Evolutionary conservation across 2,113 vertebrate genomes (phyloP).

Genomic region (Actenoides lindsayi): DNA sequence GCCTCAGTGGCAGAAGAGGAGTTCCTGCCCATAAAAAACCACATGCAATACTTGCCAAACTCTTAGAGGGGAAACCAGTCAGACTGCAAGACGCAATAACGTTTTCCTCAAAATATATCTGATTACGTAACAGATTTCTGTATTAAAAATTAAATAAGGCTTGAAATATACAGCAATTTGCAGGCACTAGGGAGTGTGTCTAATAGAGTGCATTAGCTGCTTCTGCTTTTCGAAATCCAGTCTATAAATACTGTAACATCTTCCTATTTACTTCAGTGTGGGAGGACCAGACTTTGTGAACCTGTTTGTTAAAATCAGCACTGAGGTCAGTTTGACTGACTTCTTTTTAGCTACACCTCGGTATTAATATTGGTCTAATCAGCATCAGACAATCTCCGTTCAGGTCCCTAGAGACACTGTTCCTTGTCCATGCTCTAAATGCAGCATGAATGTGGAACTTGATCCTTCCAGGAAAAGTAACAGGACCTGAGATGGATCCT

Average conservation of each 20-base stretch:
- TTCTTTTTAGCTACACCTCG: not conserved
- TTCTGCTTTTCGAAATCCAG: conserved; percentile 40
- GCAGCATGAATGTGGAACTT: not conserved
- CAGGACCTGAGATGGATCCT: not conserved
- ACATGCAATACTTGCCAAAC: not conserved
- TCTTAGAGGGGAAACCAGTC: conserved; percentile 37
- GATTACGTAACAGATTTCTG: conserved; percentile 3
- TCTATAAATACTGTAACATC: conserved; percentile 50
- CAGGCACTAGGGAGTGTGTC: conserved; percentile 18
- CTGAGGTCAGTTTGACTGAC: not conserved
- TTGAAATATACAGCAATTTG: conserved; percentile 63
- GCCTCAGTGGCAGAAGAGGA: not conserved
- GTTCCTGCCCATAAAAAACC: conserved; percentile 13
- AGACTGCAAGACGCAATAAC: conserved; percentile 15
- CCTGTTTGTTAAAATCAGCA: conserved; percentile 15
- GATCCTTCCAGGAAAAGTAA: not conserved
- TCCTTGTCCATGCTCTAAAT: not conserved
- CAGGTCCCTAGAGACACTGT: not conserved
- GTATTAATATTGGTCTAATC: not conserved
- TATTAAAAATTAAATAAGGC: conserved; percentile 69
- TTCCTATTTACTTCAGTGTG: conserved; percentile 39
- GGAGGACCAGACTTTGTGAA: conserved; percentile 2
- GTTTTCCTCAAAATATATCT: conserved; percentile 36
- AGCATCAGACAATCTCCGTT: not conserved
- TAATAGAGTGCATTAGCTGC: conserved; percentile 58